Evolutionary conservation across 1,140 invertebrate species (phyloP), one percentile per base, ranked within the genome.

Genomic region (Danaus melanippus): DNA sequence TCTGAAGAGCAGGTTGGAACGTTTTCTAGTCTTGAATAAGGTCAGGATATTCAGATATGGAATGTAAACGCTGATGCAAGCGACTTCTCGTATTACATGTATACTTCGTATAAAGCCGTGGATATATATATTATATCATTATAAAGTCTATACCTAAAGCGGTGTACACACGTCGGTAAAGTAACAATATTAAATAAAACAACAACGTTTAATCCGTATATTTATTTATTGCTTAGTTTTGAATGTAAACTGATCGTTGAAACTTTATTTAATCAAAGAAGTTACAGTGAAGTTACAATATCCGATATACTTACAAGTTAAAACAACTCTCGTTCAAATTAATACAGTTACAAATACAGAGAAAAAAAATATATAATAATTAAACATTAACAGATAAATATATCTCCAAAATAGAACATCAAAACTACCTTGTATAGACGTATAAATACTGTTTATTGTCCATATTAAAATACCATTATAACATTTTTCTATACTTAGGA

Each of bases 181-280:
- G 15, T 15, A 15, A 15, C 15, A 15, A 15, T 15, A 1, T 1
- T 15, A 54, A 47, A 58, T 44, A 58, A 74, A 76, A 77, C 64
- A 66, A 59, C 21, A 44, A 53, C 67, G 10, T 60, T 8, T 60
- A 47, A 74, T 61, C 72, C 60, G 58, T 72, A 74, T 75, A 76
- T 71, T 68, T 61, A 76, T 79, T 82, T 79, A 80, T 83, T 81
- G 78, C 76, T 81, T 73, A 64, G 60, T 72, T 74, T 72, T 76
- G 76, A 56, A 67, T 74, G 71, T 78, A 79, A 84, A 84, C 80
- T 79, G 69, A 77, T 84, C 76, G 78, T 81, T 81, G 72, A 73
- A 75, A 69, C 64, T 62, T 72, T 63, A 58, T 56, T 66, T 74
- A 15, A 15, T 15, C 3, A 64, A 58, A 65, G 53, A 62, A 65